Base-by-base conservation (phyloP, 2,888 invertebrate species). In the Listrodromus nycthemerus region DNA sequence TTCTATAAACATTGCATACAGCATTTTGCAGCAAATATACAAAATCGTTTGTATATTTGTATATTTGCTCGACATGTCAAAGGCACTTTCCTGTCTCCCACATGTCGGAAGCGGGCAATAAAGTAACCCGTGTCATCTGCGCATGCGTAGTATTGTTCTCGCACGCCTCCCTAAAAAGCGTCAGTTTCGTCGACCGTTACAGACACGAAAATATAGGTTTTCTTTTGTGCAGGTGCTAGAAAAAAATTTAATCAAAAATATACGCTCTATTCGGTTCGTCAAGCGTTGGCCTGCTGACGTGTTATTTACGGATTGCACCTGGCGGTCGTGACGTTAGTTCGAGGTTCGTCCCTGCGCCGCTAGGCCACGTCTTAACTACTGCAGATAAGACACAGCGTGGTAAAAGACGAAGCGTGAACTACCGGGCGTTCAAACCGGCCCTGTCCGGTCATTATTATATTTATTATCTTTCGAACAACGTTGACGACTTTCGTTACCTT, bases 381-480 rank as follows among this genome's bases (percentile, higher is more conserved):
- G 21, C 41, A 19, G 74, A 74, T 74, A 74, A 74, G 61, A 61
- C 48, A 10, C 45, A 50, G 7, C 16, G 41, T 1, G 41, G 41
- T 5, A 16, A 45, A 45, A 45, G 41, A 45, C 41, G 13, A 3
- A 45, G 41, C 13, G 3, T 27, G 61, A 2, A 16, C 61, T 30
- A 61, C 61, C 61, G 61, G 30, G 45, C 30, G 48, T 48, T 50
- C 63, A 63, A 33, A 30, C 16, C 27, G 16, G 16, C 19, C 19
- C 21, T 13, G 61, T 10, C 6, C 13, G 27, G 61, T 21, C 45
- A 6, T 52, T 10, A 13, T 27, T 67, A 67, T 66, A 66, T 66
- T 58, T 66, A 74, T 66, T 50, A 21, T 19, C 27, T 33, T n/a
- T 21, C 66, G 58, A 58, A 58, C 45, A 45, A 76, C 41, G 30